phyloP scores from a whole-genome alignment of 1,140 invertebrate species.

The Solen grandis region DNA sequence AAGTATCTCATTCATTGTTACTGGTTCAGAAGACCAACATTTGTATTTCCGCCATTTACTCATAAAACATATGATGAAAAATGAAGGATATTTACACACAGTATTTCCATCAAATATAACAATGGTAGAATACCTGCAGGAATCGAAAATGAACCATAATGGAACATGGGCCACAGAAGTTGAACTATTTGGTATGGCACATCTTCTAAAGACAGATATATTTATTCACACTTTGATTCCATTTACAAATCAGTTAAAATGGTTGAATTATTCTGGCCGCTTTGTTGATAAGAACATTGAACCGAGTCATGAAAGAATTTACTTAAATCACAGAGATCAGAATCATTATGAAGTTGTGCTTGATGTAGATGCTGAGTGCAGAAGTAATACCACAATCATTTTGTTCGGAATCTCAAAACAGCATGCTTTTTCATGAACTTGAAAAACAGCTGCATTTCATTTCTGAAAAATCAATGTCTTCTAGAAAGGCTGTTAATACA shows the following conservation, averaged over 20 bases:
- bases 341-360: conserved; percentile 26
- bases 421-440: background rate
- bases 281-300: conserved; percentile 1
- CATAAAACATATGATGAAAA: too few relatives aligned
- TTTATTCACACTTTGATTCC: conserved; percentile 8
- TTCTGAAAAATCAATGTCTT: too few relatives aligned
- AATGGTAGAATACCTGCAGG: background rate
- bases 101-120: background rate
- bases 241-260: background rate
- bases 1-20: too few relatives aligned
- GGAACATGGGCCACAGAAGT: conserved; percentile 1
- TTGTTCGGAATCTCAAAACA: background rate
- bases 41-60: background rate
- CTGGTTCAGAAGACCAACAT: too few relatives aligned
- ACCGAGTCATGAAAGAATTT: background rate
- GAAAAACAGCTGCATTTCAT: background rate
- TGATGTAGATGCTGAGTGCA: background rate
- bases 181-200: conserved; percentile 13
- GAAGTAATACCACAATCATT: background rate
- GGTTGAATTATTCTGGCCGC: conserved; percentile 1
- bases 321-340: background rate
- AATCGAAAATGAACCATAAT: background rate
- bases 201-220: conserved; percentile 8
- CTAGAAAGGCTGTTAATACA: too few relatives aligned
- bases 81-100: too few relatives aligned